Conservation (phyloP, 1,140 invertebrate species). For the Diploscapter pachys region DNA sequence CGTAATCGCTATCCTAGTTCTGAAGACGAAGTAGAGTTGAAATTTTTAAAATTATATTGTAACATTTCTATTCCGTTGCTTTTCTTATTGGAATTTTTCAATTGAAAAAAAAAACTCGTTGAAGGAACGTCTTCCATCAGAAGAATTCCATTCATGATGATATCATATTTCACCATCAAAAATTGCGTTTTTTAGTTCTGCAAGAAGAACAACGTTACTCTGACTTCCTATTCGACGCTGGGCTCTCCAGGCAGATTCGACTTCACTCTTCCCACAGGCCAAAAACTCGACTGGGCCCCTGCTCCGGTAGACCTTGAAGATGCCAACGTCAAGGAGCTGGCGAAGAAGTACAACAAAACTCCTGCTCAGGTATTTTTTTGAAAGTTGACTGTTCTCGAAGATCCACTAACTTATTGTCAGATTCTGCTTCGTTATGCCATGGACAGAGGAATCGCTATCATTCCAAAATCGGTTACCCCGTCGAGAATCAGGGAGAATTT, state of each 20-base stretch:
- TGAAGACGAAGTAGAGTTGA: too few relatives aligned
- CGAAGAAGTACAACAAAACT: constrained; percentile 65
- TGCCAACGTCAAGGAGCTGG: constrained; percentile 65
- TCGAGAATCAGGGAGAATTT: constrained; percentile 59
- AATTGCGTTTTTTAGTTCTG: constrained; percentile 35
- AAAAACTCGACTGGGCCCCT: constrained; percentile 41
- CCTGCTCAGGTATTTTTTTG: constrained; percentile 66
- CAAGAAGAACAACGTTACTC: constrained; percentile 48
- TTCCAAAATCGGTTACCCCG: constrained; percentile 61
- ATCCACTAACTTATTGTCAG: constrained; percentile 34
- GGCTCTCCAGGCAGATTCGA: constrained; percentile 58
- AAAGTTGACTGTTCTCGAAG: constrained; percentile 4
- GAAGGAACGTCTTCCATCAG: too few relatives aligned
- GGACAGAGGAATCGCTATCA: constrained; percentile 57
- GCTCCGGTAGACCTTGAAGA: constrained; percentile 63
- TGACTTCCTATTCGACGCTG: constrained; percentile 60
- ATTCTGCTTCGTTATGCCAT: constrained; percentile 43
- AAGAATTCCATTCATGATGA: too few relatives aligned
- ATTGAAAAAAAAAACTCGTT: too few relatives aligned
- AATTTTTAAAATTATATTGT: too few relatives aligned
- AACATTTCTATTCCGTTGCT: too few relatives aligned
- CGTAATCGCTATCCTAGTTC: too few relatives aligned
- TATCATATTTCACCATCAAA: too few relatives aligned
- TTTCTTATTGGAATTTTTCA: too few relatives aligned
- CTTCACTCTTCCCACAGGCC: constrained; percentile 44